phyloP scores from a whole-genome alignment of 2,888 invertebrate species.

The Agrochola macilenta region DNA sequence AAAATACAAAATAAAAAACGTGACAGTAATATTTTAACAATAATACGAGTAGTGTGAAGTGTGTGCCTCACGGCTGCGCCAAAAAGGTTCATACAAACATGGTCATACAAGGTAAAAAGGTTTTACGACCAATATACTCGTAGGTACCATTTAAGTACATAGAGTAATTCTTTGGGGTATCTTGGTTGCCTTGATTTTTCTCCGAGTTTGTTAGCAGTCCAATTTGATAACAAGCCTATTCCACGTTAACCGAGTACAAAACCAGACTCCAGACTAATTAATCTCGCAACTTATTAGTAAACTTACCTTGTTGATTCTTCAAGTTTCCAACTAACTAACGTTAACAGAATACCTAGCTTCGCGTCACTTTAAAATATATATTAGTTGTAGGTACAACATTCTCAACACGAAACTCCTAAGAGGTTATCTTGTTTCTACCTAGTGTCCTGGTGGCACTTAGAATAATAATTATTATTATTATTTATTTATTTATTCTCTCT shows the following conservation, averaged over 20 bases:
- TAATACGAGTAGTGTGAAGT: no score
- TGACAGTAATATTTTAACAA: no score
- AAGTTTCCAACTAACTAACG: constrained; percentile 3
- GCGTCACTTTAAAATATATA: constrained; percentile 41
- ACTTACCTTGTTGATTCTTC: neutral
- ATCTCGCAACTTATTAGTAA: neutral
- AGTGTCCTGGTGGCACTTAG: neutral
- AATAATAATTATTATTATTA: no score
- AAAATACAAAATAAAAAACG: no score
- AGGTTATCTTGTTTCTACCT: constrained; percentile 26
- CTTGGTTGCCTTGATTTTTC: no score
- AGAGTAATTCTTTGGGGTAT: neutral
- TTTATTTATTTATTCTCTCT: no score
- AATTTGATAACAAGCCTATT: neutral
- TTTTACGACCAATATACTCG: no score
- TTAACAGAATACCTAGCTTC: neutral
- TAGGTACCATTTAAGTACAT: no score
- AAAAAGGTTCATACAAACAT: no score
- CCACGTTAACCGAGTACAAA: neutral
- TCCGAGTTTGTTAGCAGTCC: no score
- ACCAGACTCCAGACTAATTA: neutral
- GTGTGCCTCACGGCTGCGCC: no score
- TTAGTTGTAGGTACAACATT: constrained; percentile 40
- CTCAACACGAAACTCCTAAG: constrained; percentile 29
- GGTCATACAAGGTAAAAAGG: no score